Evolutionary conservation across 2,797 vertebrate species (phyloP).

Genomic region (Lagocephalus sceleratus): DNA sequence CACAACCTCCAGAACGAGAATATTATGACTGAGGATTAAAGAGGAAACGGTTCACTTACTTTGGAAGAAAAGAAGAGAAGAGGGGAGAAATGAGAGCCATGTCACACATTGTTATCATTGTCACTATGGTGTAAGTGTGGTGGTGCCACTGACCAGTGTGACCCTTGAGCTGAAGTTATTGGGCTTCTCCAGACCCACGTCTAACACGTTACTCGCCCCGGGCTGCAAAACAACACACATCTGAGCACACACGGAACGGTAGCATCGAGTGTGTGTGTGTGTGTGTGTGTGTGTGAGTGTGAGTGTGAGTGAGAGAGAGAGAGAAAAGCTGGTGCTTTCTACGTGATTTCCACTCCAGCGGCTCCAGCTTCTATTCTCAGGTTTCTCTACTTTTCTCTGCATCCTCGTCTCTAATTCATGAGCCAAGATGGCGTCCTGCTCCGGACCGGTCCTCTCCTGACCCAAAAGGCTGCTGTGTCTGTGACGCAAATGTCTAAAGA

Average conservation of each 20-base stretch:
- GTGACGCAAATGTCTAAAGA: too few relatives aligned
- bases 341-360: slow-evolving; percentile 57
- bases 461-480: too few relatives aligned
- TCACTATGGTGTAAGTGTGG: background rate
- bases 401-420: slow-evolving; percentile 61
- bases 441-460: slow-evolving; percentile 14
- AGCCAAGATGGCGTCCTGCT: slow-evolving; percentile 51
- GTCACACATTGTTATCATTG: fast-evolving
- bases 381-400: slow-evolving; percentile 52
- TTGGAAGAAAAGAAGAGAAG: slow-evolving; percentile 19
- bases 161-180: slow-evolving; percentile 47
- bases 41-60: slow-evolving; percentile 56
- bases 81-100: background rate
- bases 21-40: background rate
- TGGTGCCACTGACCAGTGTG: slow-evolving; percentile 56
- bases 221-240: slow-evolving; percentile 51
- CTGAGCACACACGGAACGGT: background rate
- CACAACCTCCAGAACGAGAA: background rate
- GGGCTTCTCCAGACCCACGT: slow-evolving; percentile 56
- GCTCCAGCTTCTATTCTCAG: slow-evolving; percentile 54
- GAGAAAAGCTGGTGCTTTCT: slow-evolving; percentile 48
- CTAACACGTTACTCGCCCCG: slow-evolving; percentile 55
- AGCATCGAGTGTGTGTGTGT: slow-evolving; percentile 1
- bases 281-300: slow-evolving; percentile 19
- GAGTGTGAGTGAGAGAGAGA: slow-evolving; percentile 2